These are phyloP conservation scores for Rhyacichthys aspro DNA, from an alignment of 2,797 vertebrate genomes.

Conservation along the genomic window DNA sequence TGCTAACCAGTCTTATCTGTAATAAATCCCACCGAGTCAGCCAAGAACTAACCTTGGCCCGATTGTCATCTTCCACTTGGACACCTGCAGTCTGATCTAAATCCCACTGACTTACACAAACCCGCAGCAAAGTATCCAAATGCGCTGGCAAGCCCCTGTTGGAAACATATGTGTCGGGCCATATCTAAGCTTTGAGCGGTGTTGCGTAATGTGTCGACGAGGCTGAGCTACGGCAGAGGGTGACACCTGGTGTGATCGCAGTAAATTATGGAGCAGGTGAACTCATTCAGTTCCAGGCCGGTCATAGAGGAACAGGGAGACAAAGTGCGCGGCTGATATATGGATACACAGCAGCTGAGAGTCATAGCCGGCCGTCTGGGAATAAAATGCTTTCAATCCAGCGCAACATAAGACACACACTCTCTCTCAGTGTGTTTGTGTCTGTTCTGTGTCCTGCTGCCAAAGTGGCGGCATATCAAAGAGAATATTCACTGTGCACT, in stretches of 20 bases:
- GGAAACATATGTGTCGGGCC: constrained; percentile 18
- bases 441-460: constrained; percentile 49
- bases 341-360: constrained; percentile 39
- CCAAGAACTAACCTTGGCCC: constrained; percentile 15
- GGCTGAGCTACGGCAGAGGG: constrained; percentile 27
- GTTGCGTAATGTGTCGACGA: constrained; percentile 42
- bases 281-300: constrained; percentile 20
- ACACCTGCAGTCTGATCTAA: constrained; percentile 46
- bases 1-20: constrained; percentile 37
- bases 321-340: constrained; percentile 18
- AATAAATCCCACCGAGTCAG: constrained; percentile 27
- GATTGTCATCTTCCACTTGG: constrained; percentile 7
- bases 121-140: constrained; percentile 23
- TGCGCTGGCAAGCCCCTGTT: neutral
- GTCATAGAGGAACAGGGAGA: constrained; percentile 45
- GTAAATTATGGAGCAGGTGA: constrained; percentile 45
- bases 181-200: constrained; percentile 11
- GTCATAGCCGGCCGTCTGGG: constrained; percentile 37
- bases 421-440: constrained; percentile 25
- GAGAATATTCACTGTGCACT: constrained; percentile 19
- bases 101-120: constrained; percentile 25
- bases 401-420: neutral
- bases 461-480: constrained; percentile 58
- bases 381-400: constrained; percentile 36
- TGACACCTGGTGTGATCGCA: constrained; percentile 61